phyloP scores from a whole-genome alignment of 2,888 invertebrate species.

The Dolichomitus sp. region DNA sequence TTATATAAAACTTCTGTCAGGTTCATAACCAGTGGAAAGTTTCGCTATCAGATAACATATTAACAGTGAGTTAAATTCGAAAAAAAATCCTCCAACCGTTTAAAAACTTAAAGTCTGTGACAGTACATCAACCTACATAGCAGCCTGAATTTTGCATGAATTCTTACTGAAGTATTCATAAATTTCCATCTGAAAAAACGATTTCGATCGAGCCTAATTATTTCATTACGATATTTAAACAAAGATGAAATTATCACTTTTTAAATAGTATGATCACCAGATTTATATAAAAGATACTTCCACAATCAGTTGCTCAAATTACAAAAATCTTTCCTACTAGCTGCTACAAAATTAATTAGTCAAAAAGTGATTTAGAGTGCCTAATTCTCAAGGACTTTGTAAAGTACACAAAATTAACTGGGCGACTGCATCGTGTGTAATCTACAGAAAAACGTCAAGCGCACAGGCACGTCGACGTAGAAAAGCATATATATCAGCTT shows the following conservation, averaged over 20 bases:
- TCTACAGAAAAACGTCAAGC: neutral
- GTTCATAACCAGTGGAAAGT: neutral
- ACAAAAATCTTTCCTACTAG: neutral
- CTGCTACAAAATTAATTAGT: neutral
- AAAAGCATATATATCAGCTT: no score
- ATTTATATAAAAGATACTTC: neutral
- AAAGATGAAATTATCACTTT: neutral
- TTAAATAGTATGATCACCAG: no score
- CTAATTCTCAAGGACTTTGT: neutral
- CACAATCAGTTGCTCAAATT: neutral
- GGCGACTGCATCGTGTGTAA: neutral
- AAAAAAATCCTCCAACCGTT: neutral
- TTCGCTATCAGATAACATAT: neutral
- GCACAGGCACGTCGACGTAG: neutral
- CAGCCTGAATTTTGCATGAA: neutral
- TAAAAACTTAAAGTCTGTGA: neutral
- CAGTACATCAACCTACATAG: neutral
- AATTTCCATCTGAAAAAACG: neutral
- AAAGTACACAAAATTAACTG: neutral
- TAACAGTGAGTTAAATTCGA: neutral
- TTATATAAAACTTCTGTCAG: neutral
- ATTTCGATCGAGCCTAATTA: neutral
- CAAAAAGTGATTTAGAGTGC: neutral
- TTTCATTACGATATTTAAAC: neutral
- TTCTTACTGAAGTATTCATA: neutral